Conservation (phyloP, 2,797 vertebrate genomes). For the Gallinago solitaria region DNA sequence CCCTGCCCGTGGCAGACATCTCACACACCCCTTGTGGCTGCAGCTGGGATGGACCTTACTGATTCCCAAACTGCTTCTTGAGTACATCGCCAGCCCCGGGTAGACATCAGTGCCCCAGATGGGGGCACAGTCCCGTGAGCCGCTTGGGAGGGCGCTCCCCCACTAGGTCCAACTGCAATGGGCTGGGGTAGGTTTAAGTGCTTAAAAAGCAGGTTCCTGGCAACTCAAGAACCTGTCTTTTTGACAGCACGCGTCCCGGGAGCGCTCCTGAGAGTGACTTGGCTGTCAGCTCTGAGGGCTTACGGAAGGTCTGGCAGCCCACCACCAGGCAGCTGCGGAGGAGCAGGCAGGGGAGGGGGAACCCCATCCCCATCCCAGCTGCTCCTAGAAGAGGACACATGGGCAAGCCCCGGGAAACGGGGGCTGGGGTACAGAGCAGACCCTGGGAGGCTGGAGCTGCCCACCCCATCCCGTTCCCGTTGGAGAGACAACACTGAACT, state of each 20-base stretch:
- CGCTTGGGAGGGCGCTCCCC: background rate
- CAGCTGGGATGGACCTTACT: background rate
- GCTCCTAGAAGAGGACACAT: background rate
- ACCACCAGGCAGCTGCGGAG: background rate
- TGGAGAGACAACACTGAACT: no score
- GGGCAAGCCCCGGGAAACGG: background rate
- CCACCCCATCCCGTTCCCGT: rapidly evolving
- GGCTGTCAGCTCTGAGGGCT: background rate
- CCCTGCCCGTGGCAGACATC: rapidly evolving
- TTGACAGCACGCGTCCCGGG: rapidly evolving
- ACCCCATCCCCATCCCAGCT: background rate
- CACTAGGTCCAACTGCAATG: rapidly evolving
- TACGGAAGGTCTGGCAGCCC: background rate
- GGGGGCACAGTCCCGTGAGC: background rate
- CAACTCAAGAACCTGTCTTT: background rate
- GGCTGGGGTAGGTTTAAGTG: background rate
- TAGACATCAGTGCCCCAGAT: rapidly evolving
- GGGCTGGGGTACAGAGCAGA: background rate
- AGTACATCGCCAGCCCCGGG: background rate
- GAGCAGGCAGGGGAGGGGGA: background rate
- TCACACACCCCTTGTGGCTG: background rate
- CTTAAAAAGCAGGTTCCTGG: background rate
- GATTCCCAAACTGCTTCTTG: background rate
- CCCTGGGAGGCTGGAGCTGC: rapidly evolving
- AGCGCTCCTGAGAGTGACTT: rapidly evolving